These are phyloP conservation scores for Synanceia verrucosa DNA, from an alignment of 2,797 vertebrate species.

Conservation along the genomic window DNA sequence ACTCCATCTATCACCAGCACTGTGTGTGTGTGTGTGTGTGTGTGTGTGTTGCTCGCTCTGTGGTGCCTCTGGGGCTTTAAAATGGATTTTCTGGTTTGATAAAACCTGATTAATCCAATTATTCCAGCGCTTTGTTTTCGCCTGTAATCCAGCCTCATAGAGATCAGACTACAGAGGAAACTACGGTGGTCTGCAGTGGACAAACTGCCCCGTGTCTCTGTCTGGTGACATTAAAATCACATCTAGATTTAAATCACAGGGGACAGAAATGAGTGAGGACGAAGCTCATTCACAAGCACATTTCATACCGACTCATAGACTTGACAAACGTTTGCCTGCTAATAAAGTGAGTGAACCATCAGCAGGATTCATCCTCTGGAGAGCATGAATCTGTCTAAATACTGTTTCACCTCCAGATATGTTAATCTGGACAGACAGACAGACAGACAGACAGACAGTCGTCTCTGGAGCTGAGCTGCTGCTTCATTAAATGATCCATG, in stretches of 20 bases:
- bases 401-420: neutral
- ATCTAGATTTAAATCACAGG: neutral
- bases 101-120: slow-evolving; percentile 52
- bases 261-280: neutral
- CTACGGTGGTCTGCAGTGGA: neutral
- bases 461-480: neutral
- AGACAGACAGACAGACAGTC: neutral
- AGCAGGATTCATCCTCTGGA: neutral
- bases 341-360: rapidly evolving
- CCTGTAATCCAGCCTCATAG: slow-evolving; percentile 27
- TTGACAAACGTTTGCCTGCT: no score
- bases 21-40: slow-evolving; percentile 17
- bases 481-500: no score
- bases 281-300: neutral
- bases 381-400: neutral
- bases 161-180: slow-evolving; percentile 27
- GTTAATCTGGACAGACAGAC: neutral
- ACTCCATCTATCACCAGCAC: slow-evolving; percentile 64
- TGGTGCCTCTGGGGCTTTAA: neutral
- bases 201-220: no score
- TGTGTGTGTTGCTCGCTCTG: slow-evolving; percentile 15
- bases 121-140: slow-evolving; percentile 38
- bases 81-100: slow-evolving; percentile 50
- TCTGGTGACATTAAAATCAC: no score
- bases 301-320: neutral